Evolutionary conservation across 2,888 invertebrate genomes (phyloP).

Genomic region (Carabus problematicus): DNA sequence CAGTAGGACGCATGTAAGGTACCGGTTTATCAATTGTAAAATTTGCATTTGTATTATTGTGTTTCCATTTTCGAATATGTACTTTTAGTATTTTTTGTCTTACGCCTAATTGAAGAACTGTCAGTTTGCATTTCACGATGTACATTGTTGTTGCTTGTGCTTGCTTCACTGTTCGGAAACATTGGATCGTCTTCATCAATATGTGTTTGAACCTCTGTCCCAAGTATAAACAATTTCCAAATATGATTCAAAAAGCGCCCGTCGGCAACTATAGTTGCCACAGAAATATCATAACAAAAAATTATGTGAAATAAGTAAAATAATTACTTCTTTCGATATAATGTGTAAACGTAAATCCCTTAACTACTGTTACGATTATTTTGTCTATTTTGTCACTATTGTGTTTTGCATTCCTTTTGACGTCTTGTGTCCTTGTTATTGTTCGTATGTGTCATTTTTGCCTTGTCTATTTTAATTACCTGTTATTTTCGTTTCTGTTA

Average conservation of each 20-base stretch:
- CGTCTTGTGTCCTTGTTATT: no score
- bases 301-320: neutral
- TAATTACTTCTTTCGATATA: conserved; percentile 6
- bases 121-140: no score
- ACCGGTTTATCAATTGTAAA: conserved; percentile 18
- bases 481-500: no score
- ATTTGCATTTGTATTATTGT: conserved; percentile 10
- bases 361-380: no score
- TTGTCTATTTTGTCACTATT: no score
- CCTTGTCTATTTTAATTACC: no score
- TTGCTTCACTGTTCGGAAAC: neutral
- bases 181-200: conserved; percentile 16
- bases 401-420: no score
- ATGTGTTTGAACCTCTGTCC: conserved; percentile 8
- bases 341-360: conserved; percentile 1
- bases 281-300: conserved; percentile 1
- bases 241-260: neutral
- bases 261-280: conserved; percentile 19
- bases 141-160: neutral
- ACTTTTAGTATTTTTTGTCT: conserved; percentile 4
- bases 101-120: neutral
- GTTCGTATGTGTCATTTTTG: no score
- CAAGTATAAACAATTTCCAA: neutral
- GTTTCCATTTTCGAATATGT: conserved; percentile 17
- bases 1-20: conserved; percentile 14